phyloP scores from a whole-genome alignment of 2,797 vertebrate species.

The Avahi laniger region DNA sequence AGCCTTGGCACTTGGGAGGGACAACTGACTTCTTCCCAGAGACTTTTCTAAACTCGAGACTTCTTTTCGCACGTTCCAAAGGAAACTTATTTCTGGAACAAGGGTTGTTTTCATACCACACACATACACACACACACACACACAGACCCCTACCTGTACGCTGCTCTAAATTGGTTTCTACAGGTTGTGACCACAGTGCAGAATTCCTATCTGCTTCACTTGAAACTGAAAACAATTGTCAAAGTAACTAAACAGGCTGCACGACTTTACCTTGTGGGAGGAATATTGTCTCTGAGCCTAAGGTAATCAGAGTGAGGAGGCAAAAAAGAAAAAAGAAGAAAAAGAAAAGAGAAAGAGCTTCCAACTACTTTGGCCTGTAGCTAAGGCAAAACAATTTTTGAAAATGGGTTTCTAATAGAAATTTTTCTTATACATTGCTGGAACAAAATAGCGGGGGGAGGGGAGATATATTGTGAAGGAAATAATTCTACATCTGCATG shows the following conservation, averaged over 20 bases:
- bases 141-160: neutral
- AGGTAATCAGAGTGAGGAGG: constrained; percentile 57
- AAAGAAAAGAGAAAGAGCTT: neutral
- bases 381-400: neutral
- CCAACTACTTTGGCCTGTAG: neutral
- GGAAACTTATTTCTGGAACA: constrained; percentile 14
- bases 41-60: neutral
- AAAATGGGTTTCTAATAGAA: neutral
- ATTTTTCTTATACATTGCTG: neutral
- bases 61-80: neutral
- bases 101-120: neutral
- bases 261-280: constrained; percentile 77
- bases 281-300: constrained; percentile 63
- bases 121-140: neutral
- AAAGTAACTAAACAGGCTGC: constrained; percentile 76
- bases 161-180: neutral
- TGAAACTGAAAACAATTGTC: constrained; percentile 37
- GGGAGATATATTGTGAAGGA: neutral
- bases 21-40: neutral
- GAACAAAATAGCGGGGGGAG: neutral
- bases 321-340: constrained; percentile 7
- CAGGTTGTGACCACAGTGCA: constrained; percentile 66
- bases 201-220: neutral
- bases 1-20: neutral
- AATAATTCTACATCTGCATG: neutral